These are phyloP conservation scores for Nomada goodeniana DNA, from an alignment of 2,888 invertebrate genomes.

Conservation along the genomic window DNA sequence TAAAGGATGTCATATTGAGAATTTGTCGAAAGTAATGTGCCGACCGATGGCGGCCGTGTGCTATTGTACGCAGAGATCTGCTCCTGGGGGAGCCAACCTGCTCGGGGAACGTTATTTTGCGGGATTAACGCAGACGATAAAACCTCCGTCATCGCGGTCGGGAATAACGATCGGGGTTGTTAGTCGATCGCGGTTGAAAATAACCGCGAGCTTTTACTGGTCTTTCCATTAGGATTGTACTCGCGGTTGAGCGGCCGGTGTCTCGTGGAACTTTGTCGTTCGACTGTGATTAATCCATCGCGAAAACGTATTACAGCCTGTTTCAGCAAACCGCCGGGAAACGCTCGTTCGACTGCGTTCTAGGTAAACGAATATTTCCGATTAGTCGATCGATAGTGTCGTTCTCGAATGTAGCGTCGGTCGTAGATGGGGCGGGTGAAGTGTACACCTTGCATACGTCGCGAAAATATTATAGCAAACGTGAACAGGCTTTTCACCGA, in stretches of 20 bases:
- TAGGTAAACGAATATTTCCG: conserved; percentile 45
- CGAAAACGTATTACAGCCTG: conserved; percentile 44
- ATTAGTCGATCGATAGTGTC: conserved; percentile 28
- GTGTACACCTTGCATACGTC: too few relatives aligned
- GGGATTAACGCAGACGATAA: conserved; percentile 64
- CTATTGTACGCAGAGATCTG: conserved; percentile 38
- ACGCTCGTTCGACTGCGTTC: conserved; percentile 37
- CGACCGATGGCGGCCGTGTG: neutral
- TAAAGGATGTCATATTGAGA: conserved; percentile 78
- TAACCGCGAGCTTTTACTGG: conserved; percentile 59
- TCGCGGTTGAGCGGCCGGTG: conserved; percentile 48
- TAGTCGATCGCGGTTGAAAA: conserved; percentile 63
- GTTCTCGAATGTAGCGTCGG: neutral
- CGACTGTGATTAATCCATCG: conserved; percentile 57
- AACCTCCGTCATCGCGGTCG: conserved; percentile 50
- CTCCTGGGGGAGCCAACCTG: conserved; percentile 2
- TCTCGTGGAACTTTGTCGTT: conserved; percentile 61
- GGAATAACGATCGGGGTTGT: conserved; percentile 56
- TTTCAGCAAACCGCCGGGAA: conserved; percentile 36
- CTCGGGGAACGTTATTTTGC: conserved; percentile 46
- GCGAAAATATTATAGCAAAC: too few relatives aligned
- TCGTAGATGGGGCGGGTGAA: too few relatives aligned
- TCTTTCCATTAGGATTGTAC: conserved; percentile 56
- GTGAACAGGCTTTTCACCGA: too few relatives aligned
- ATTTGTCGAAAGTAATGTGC: conserved; percentile 71